phyloP scores from a whole-genome alignment of 2,888 invertebrate genomes.

The Cantharis rufa region DNA sequence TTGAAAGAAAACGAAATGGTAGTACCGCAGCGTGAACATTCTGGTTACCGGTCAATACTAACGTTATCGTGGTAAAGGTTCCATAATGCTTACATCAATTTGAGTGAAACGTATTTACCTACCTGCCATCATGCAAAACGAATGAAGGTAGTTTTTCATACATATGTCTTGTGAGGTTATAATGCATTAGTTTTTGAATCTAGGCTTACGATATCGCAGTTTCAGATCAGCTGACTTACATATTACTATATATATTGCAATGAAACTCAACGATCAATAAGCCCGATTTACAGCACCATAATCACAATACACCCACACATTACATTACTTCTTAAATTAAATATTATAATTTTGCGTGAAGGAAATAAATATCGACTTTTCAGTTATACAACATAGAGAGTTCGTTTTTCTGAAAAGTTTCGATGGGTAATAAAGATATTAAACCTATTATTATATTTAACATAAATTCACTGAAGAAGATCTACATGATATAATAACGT shows the following conservation, averaged over 20 bases:
- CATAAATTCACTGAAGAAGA: background rate
- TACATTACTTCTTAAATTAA: background rate
- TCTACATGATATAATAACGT: background rate
- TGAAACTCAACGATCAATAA: background rate
- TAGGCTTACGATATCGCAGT: background rate
- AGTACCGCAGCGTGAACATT: conserved; percentile 18
- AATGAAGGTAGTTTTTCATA: conserved; percentile 18
- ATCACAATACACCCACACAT: background rate
- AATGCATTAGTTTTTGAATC: background rate
- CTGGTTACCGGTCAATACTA: conserved; percentile 29
- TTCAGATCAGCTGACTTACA: background rate
- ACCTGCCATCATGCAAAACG: conserved; percentile 15
- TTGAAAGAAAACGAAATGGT: conserved; percentile 10
- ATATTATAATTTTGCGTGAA: background rate
- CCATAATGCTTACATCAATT: conserved; percentile 15
- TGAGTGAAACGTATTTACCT: conserved; percentile 1
- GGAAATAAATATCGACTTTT: background rate
- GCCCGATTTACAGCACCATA: background rate
- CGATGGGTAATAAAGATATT: background rate
- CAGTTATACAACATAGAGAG: too few species aligned
- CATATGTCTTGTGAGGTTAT: conserved; percentile 21
- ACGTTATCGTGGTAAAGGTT: conserved; percentile 12
- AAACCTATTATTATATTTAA: background rate
- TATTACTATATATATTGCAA: background rate
- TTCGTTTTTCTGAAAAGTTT: too few species aligned